Evolutionary conservation across 1,140 invertebrate genomes (phyloP).

Genomic region (Ctenoplectra terminalis): DNA sequence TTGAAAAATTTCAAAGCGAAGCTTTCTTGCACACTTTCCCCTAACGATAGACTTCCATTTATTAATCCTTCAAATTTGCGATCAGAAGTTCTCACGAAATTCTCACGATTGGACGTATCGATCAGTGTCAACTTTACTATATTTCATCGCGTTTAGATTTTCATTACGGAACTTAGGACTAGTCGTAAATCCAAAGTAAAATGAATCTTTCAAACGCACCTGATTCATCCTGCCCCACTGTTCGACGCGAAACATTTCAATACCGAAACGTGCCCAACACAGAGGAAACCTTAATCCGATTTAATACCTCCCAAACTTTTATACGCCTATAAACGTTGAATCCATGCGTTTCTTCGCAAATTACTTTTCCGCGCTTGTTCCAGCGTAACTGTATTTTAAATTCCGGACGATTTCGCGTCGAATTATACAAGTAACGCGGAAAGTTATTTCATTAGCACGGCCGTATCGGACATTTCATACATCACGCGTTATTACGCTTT

Average conservation of each 20-base stretch:
- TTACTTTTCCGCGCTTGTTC: not conserved
- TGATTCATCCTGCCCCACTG: not conserved
- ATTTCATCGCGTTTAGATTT: not conserved
- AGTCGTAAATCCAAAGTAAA: not conserved
- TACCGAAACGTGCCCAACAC: not conserved
- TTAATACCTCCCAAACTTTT: not conserved
- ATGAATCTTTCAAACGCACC: not conserved
- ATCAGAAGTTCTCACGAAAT: conserved; percentile 1
- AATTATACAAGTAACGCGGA: conserved; percentile 17
- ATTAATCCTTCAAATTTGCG: not conserved
- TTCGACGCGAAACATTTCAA: not conserved
- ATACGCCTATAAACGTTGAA: not conserved
- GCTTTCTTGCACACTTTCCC: not conserved
- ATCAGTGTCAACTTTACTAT: conserved; percentile 10
- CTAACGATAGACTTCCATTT: not conserved
- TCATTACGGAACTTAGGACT: not conserved
- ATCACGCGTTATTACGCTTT: conserved; percentile 19
- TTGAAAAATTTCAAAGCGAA: not conserved
- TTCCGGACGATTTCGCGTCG: not conserved
- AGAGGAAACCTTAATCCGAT: not conserved
- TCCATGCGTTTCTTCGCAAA: not conserved
- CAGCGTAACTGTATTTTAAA: not conserved
- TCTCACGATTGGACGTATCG: not conserved
- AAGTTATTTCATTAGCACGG: conserved; percentile 44
- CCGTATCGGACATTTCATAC: not conserved